Evolutionary conservation across 2,113 vertebrate genomes (phyloP), one percentile per base, ranked within the genome.

Genomic region (Thunnus thynnus): DNA sequence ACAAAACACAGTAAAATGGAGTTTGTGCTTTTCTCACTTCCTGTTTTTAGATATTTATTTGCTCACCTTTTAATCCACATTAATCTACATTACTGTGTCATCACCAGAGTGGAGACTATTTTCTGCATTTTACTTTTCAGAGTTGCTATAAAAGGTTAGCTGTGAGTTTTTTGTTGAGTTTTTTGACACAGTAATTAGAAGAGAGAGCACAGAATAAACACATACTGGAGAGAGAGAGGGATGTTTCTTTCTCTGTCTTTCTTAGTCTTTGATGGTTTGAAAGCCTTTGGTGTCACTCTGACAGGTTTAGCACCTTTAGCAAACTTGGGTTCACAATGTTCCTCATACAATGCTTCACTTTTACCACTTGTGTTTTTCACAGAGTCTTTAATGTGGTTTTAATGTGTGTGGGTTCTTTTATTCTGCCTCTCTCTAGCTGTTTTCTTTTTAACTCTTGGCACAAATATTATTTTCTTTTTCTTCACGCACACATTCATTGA

Each of bases 141-240:
- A 52, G 50, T 76, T 78, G 46, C 62, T 71, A 62, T 46, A 5
- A 83, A 82, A 85, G 52, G 67, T 60, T 72, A 71, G 22, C 48
- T 44, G 25, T 12, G 61, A 60, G 30, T 8, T 64, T 44, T 47
- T 57, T 46, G 13, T 14, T 56, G 30, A 6, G 0, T 1, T 52
- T 68, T 82, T 70, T 74, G 68, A 80, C 47, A 80, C 51, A 36
- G 68, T n/a, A 63, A 81, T 70, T 84, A 52, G 50, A 74, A 56
- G 58, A 67, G 58, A 57, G 46, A 57, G 46, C 50, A 22, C 11
- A 48, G 13, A 55, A n/a, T 72, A 62, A 85, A 82, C 76, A 85
- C 73, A 71, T 71, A 64, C 9, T 36, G 5, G 5, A 56, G 76
- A 51, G 32, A 81, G 32, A 81, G 64, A 41, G 1, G 16, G 48